phyloP scores from a whole-genome alignment of 2,113 vertebrate species.

The Neopipo cinnamomea region DNA sequence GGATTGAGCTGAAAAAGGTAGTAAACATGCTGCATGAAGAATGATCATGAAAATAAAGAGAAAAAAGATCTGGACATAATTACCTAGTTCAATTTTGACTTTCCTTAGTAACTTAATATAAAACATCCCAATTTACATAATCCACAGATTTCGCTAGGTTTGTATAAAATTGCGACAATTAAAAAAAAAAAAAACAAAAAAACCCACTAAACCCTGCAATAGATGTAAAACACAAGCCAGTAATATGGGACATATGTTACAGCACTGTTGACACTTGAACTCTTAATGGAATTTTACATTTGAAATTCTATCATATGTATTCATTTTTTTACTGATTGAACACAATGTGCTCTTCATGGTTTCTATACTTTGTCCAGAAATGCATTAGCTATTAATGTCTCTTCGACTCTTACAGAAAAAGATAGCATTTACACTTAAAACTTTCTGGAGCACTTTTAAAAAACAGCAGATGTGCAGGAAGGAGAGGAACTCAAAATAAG shows the following conservation, averaged over 20 bases:
- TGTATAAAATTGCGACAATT: slow-evolving; percentile 35
- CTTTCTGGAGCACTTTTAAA: background rate
- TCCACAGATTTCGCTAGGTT: slow-evolving; percentile 12
- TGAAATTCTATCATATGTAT: slow-evolving; percentile 42
- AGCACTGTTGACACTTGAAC: background rate
- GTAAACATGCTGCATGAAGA: background rate
- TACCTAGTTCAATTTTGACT: slow-evolving; percentile 37
- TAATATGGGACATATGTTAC: slow-evolving; percentile 7
- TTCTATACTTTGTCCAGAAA: background rate
- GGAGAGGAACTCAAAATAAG: background rate
- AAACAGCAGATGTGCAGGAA: background rate
- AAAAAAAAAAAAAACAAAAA: background rate
- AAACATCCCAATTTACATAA: slow-evolving; percentile 51
- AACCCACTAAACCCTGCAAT: background rate
- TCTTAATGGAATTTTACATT: slow-evolving; percentile 39
- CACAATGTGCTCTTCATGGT: background rate
- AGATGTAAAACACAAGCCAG: slow-evolving; percentile 12
- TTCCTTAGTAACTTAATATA: slow-evolving; percentile 35
- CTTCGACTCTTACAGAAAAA: background rate
- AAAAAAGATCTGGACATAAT: slow-evolving; percentile 48
- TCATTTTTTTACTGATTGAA: slow-evolving; percentile 30
- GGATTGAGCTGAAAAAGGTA: background rate
- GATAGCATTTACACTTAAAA: background rate
- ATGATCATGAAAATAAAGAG: background rate
- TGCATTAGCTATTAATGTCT: background rate